A percentile compares a stretch with the other conserved stretches of the same genome.
These are phyloP conservation scores for Pterostichus niger DNA, from an alignment of 2,888 invertebrate species.

Conservation along the genomic window DNA sequence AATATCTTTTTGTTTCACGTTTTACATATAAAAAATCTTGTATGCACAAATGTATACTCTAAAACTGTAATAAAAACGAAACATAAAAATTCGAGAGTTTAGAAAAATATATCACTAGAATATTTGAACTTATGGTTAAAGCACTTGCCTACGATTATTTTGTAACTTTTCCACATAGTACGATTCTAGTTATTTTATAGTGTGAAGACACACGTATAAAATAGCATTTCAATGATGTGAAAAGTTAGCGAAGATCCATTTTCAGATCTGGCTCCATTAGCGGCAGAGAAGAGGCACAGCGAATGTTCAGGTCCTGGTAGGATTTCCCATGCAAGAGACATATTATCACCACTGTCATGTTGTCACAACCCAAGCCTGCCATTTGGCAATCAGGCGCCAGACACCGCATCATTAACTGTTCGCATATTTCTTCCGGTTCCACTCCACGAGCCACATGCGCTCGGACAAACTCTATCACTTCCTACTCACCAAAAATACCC, in stretches of 20 bases:
- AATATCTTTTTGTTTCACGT: slow-evolving; percentile 39
- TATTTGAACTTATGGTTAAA: slow-evolving; percentile 66
- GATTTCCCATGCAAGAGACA: slow-evolving; percentile 84
- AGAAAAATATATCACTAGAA: slow-evolving; percentile 67
- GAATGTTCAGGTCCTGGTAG: slow-evolving; percentile 76
- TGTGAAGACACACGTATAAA: slow-evolving; percentile 43
- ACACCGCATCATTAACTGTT: slow-evolving; percentile 96
- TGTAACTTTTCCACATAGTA: slow-evolving; percentile 48
- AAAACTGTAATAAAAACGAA: slow-evolving; percentile 46
- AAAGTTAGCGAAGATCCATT: slow-evolving; percentile 49
- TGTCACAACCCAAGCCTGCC: slow-evolving; percentile 98
- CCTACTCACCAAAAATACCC: slow-evolving; percentile 76
- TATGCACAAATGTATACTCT: slow-evolving; percentile 36
- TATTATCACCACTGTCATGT: slow-evolving; percentile 97
- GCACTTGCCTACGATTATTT: slow-evolving; percentile 61
- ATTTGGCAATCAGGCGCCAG: slow-evolving; percentile 98
- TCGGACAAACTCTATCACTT: slow-evolving; percentile 94
- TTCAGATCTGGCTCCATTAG: slow-evolving; percentile 60
- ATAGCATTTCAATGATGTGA: slow-evolving; percentile 17
- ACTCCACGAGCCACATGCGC: slow-evolving; percentile 88
- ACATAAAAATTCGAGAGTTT: slow-evolving; percentile 58
- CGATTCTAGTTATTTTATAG: slow-evolving; percentile 39
- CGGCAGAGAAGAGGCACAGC: slow-evolving; percentile 70
- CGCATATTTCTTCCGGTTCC: slow-evolving; percentile 97
- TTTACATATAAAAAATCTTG: slow-evolving; percentile 37